Base-by-base conservation (phyloP, 2,113 vertebrate species). In the Melanerpes aurifrons region DNA sequence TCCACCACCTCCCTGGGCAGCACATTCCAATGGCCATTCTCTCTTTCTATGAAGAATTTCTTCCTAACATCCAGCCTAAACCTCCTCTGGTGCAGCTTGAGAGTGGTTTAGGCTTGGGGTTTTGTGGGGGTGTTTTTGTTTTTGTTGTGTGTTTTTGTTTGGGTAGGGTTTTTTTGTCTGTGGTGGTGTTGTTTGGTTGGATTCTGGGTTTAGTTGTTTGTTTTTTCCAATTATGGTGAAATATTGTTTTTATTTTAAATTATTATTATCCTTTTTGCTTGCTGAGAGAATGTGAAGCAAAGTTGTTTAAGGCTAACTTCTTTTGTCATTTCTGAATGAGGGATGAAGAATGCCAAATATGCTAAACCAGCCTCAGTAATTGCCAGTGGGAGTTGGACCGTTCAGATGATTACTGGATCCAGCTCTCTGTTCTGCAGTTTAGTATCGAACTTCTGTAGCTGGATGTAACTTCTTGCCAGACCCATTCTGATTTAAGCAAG, bases 361-460 rank as follows among this genome's bases (percentile, higher is more conserved):
- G 43, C 69, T 90, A 31, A 69, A 79, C 70, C n/a, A 71, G 59
- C 47, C 64, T 80, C 58, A 29, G 35, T 89, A 93, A 69, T 71
- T 85, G 76, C 83, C 48, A 25, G 32, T 2, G 58, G 48, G 79
- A 82, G 37, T 4, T 57, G 69, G 32, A 57, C 32, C 16, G 15
- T 70, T 90, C 1, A 0, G 48, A 20, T 81, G 70, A 76, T 94
- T 69, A 78, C n/a, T 82, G 28, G 72, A 56, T 86, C 63, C 72
- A 63, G 62, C 75, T 84, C n/a, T 82, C 71, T 45, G 63, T 79
- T 85, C 79, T 78, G 50, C 15, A 77, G 47, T 70, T 90, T 35
- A 29, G 19, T 68, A 87, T 86, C 92, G 93, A 94, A 82, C 69
- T 77, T 73, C 72, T 77, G 53, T 17, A 72, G 69, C 31, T 90